Conservation (phyloP, 2,888 invertebrate species). For the Nezara viridula region DNA sequence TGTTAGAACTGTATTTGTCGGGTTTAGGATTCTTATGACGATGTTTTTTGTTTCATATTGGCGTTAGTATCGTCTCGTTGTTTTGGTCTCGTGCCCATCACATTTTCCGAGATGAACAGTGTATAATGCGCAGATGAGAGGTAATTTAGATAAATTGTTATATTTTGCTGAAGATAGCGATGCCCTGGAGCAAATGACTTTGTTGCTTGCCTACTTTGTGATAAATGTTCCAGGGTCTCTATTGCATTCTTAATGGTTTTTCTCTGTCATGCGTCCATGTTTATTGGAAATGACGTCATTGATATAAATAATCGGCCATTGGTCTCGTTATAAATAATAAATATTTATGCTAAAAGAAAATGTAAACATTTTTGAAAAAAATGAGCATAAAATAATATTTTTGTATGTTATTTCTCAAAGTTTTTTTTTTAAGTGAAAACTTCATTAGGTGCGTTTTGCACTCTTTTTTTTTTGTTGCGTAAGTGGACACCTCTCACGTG, state of each 20-base stretch:
- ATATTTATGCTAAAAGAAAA: too few relatives aligned
- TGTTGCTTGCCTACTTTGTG: not conserved
- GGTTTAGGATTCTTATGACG: too few relatives aligned
- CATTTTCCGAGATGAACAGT: not conserved
- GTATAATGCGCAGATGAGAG: not conserved
- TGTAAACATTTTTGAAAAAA: too few relatives aligned
- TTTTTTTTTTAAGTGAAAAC: too few relatives aligned
- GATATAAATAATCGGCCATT: not conserved
- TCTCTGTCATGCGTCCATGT: not conserved
- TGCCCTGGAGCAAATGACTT: not conserved
- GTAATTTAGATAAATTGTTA: not conserved
- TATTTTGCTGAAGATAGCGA: not conserved
- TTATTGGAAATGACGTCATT: not conserved
- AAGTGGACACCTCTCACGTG: too few relatives aligned
- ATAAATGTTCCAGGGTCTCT: not conserved
- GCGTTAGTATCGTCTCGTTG: too few relatives aligned
- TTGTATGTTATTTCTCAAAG: too few relatives aligned
- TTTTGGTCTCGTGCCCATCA: not conserved
- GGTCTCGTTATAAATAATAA: not conserved
- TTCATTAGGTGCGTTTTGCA: too few relatives aligned
- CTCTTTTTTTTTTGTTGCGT: too few relatives aligned
- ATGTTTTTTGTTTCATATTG: too few relatives aligned
- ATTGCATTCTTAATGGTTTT: not conserved
- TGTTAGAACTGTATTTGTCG: too few relatives aligned
- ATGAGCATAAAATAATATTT: too few relatives aligned